phyloP scores from a whole-genome alignment of 2,113 vertebrate genomes.

The Oceanodroma tethys region DNA sequence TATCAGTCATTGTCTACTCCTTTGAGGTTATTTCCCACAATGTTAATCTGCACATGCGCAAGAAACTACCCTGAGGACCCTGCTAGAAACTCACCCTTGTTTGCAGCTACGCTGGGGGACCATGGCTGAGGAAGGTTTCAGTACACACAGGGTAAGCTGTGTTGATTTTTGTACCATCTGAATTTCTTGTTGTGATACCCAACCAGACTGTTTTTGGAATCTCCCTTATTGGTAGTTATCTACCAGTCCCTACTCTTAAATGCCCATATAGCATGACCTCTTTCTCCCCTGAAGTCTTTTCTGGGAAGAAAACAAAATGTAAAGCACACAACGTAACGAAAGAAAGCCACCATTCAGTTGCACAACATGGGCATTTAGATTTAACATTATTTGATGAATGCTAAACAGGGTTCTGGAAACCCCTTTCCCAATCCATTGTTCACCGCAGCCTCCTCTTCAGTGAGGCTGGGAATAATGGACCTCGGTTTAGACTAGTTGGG shows the following conservation, averaged over 20 bases:
- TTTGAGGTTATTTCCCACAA: neutral
- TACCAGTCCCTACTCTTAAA: neutral
- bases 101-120: neutral
- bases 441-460: neutral
- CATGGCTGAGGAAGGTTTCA: neutral
- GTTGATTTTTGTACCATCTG: neutral
- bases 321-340: rapidly evolving
- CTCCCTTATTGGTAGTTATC: neutral
- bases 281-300: neutral
- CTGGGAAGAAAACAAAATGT: neutral
- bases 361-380: neutral
- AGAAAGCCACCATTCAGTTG: neutral
- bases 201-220: neutral
- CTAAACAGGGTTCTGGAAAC: neutral
- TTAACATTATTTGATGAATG: neutral
- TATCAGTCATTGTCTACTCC: neutral
- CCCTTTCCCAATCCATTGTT: neutral
- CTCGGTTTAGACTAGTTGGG: neutral
- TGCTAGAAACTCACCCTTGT: neutral
- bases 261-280: neutral
- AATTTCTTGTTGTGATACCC: neutral
- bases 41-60: neutral
- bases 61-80: neutral
- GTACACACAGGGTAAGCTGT: neutral
- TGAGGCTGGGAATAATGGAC: neutral